phyloP scores from a whole-genome alignment of 2,888 invertebrate species.

The Anaspis maculata region DNA sequence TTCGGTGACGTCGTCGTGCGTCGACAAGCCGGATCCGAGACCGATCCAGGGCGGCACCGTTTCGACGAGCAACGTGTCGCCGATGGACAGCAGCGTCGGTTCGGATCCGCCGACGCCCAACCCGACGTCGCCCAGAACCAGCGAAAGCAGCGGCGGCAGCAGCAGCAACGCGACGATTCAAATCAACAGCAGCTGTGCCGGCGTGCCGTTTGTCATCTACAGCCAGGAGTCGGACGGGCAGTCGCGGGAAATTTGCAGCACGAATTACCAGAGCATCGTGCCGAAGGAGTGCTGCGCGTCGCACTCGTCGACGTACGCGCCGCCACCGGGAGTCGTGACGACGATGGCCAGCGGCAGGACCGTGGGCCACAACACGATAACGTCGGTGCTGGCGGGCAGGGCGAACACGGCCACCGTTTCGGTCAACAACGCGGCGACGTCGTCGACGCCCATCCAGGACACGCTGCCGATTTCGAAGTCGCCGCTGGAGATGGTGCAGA shows the following conservation, averaged over 20 bases:
- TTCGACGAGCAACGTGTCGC: slow-evolving; percentile 74
- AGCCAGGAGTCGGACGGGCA: slow-evolving; percentile 17
- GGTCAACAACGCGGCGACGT: slow-evolving; percentile 51
- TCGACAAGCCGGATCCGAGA: slow-evolving; percentile 58
- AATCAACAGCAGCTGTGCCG: slow-evolving; percentile 9
- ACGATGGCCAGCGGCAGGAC: slow-evolving; percentile 68
- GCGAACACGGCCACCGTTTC: slow-evolving; percentile 71
- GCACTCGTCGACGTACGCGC: slow-evolving; percentile 13
- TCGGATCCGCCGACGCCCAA: slow-evolving; percentile 46
- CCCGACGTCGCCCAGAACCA: slow-evolving; percentile 40
- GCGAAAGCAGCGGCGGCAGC: slow-evolving; percentile 18
- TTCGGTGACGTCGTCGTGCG: slow-evolving; percentile 64
- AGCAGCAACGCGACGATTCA: slow-evolving; percentile 22
- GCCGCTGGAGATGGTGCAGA: slow-evolving; percentile 70
- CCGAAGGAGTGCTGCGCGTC: slow-evolving; percentile 19
- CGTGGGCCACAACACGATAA: slow-evolving; percentile 71
- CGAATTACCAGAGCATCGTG: slow-evolving; percentile 15
- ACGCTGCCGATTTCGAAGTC: slow-evolving; percentile 48
- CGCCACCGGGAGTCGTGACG: slow-evolving; percentile 44
- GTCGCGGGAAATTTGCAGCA: slow-evolving; percentile 11
- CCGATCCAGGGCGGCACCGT: slow-evolving; percentile 81
- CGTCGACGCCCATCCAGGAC: slow-evolving; percentile 25
- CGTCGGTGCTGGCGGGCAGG: slow-evolving; percentile 68
- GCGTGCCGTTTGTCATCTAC: slow-evolving; percentile 17
- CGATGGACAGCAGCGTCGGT: slow-evolving; percentile 53